Evolutionary conservation across 2,888 invertebrate genomes (phyloP), one percentile per base, ranked within the genome.

Genomic region (Laspeyria flexula): DNA sequence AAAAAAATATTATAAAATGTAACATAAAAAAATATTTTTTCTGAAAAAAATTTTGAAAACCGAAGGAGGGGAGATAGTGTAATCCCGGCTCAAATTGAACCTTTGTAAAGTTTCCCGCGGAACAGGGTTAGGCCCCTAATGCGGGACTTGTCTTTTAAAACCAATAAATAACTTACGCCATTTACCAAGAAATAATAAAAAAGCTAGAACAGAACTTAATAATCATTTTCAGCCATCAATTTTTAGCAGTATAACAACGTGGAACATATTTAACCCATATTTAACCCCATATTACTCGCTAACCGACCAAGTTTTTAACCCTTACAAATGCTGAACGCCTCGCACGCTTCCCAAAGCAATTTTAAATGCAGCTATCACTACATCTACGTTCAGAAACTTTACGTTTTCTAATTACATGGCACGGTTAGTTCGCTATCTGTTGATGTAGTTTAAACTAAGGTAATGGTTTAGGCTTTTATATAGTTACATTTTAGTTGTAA

Each of bases 371-470:
- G 46, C 63, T 67, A 67, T 67, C 67, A 47, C 43, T 49, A 34
- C 38, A 67, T 67, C 67, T 70, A 45, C 55, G 66, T 45, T 49
- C 52, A 49, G 56, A 49, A 66, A 66, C 60, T 67, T 67, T 66
- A 67, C 71, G 39, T 63, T 55, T 67, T 57, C 63, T 70, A 67
- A 67, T 67, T 67, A 67, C 71, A 57, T 47, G 44, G 52, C 48
- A 37, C 31, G 51, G 54, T 46, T 57, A 53, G 66, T 69, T 58
- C 42, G 55, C 70, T 67, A 67, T 67, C 67, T 70, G 48, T 56
- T 35, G 47, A 50, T 50, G 34, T 55, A 42, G 55, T 40, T 69
- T 59, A 66, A 70, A 66, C 56, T 66, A 55, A 38, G 44, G 37
- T 48, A 44, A 49, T 45, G 41, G 44, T 48, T 48, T n/a, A 18